A percentile compares a stretch with the other conserved stretches of the same genome.
Evolutionary conservation across 2,797 vertebrate genomes (phyloP).

Genomic region (Neopelma chrysocephalum): DNA sequence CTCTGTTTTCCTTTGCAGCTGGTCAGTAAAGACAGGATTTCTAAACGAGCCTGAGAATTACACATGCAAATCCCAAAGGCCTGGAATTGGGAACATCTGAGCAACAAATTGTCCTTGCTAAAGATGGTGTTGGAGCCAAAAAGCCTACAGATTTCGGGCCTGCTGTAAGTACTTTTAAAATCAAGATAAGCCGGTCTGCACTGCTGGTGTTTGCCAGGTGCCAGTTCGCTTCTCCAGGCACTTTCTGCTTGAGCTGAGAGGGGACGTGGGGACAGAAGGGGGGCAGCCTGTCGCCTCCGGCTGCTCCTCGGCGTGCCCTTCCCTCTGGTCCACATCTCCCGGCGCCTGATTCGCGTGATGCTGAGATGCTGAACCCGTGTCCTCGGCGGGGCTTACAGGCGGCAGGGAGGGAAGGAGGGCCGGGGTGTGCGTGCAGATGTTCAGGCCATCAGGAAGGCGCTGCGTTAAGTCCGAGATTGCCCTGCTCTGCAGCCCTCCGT

Average conservation of each 20-base stretch:
- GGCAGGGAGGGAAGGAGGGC: not conserved
- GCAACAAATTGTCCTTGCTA: conserved; percentile 57
- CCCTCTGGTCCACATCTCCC: not conserved
- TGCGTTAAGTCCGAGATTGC: not conserved
- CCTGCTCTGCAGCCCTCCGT: not conserved
- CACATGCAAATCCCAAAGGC: conserved; percentile 46
- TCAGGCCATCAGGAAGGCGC: not conserved
- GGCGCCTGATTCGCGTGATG: not conserved
- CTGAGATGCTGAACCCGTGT: not conserved
- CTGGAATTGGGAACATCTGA: conserved; percentile 42
- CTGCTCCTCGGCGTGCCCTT: not conserved
- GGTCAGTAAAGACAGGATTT: not conserved
- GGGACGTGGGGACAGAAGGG: not conserved
- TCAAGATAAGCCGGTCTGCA: not conserved
- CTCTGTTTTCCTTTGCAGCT: conserved; percentile 4
- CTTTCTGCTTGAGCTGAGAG: not conserved
- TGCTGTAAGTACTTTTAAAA: not conserved
- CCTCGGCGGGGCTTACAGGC: not conserved
- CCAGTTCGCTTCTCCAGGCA: not conserved
- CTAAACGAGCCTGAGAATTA: conserved; percentile 46
- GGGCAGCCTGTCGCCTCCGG: not conserved
- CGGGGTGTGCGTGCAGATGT: not conserved
- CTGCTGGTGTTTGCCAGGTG: not conserved
- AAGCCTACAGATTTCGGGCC: not conserved
- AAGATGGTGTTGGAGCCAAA: conserved; percentile 22